Evolutionary conservation across 2,113 vertebrate genomes (phyloP), one percentile per base, ranked within the genome.

Genomic region (Morone chrysops): DNA sequence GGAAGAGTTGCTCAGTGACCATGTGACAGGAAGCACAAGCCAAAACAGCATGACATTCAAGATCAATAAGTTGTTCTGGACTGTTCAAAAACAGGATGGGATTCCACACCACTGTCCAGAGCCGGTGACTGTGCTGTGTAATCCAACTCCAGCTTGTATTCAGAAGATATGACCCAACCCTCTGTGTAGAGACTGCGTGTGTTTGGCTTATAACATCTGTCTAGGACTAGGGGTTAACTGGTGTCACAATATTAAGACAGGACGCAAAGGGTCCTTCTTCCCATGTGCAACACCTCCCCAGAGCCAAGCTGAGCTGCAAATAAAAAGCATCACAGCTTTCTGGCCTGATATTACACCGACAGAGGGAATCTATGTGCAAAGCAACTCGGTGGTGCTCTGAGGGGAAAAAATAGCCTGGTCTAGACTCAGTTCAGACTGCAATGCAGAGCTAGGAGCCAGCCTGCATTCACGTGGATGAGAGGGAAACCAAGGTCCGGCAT

Each of bases 371-470:
- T 80, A 47, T 77, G 87, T 76, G 86, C 75, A 90, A 83, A 88
- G 78, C 76, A 78, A 70, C 66, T 78, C 48, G 76, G 78, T 69
- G 25, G 80, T 40, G 86, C 82, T 79, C 50, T 22, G 84, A 82
- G 62, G 48, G 70, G 80, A 13, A 45, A 66, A 70, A 78, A 81
- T 54, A 84, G 73, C 68, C 90, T 65, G 77, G 86, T 89, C 87
- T 84, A 85, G 81, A 84, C 86, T 79, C 59, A 53, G 68, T 78
- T 84, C 86, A 91, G 79, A 91, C 92, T 94, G 93, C 93, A 95
- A 86, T 94, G 93, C 93, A 94, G 93, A 89, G 81, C 83, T 84
- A 61, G 3, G 76, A 90, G 80, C 66, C 77, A 80, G 65, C 66
- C 73, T 91, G 85, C 84, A 78, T 86, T 82, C 89, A 91, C 68